A percentile compares a stretch with the other conserved stretches of the same genome.
Conservation (phyloP, 2,888 invertebrate genomes). For the Perithous albicinctus region DNA sequence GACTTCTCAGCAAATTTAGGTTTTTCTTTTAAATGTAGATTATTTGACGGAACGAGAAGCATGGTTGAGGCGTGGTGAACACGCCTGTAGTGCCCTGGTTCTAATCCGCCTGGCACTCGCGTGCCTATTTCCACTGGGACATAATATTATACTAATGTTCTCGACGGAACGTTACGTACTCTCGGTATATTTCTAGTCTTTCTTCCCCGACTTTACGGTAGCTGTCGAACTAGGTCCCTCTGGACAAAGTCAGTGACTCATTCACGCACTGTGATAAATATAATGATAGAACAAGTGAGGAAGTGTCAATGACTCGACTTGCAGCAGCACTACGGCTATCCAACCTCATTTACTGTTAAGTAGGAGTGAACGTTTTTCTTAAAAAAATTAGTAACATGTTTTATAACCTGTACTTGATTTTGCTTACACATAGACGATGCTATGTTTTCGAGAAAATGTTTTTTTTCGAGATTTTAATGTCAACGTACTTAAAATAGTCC, state of each 20-base stretch:
- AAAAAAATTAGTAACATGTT: not conserved
- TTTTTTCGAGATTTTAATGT: too few species aligned
- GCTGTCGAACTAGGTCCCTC: not conserved
- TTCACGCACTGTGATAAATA: not conserved
- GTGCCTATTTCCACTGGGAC: not conserved
- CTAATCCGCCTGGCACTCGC: not conserved
- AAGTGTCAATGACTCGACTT: not conserved
- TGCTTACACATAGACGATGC: too few species aligned
- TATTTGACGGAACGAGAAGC: not conserved
- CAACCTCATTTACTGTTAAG: not conserved
- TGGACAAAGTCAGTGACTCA: conserved; percentile 10
- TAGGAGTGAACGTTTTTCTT: not conserved
- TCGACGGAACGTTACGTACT: not conserved
- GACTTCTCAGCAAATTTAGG: not conserved
- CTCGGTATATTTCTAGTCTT: not conserved
- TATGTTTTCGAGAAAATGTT: too few species aligned
- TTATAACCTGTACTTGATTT: too few species aligned
- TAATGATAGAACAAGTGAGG: not conserved
- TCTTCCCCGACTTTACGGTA: not conserved
- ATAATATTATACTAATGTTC: conserved; percentile 11
- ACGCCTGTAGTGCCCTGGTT: not conserved
- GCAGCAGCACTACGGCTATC: not conserved
- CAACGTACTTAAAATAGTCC: too few species aligned
- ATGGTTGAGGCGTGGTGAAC: not conserved
- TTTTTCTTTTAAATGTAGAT: not conserved